Evolutionary conservation across 2,888 invertebrate genomes (phyloP).

Genomic region (Liopterus haemorrhoidalis): DNA sequence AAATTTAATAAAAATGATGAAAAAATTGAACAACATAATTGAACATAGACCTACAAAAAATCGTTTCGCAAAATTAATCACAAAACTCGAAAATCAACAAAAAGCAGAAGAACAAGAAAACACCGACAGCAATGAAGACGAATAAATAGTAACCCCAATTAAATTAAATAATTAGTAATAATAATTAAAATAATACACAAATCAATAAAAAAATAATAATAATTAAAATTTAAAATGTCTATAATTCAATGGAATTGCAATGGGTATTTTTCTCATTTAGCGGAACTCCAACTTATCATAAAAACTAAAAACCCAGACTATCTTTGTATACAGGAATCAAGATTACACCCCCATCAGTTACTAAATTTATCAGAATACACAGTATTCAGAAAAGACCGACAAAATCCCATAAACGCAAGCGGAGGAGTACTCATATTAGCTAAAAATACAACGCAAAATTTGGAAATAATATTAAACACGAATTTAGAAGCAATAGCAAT

Average conservation of each 20-base stretch:
- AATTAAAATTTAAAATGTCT: neutral
- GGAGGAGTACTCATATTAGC: slow-evolving; percentile 7
- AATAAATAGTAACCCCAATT: neutral
- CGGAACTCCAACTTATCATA: slow-evolving; percentile 1
- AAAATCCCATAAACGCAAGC: neutral
- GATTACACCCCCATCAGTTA: neutral
- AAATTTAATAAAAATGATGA: slow-evolving; percentile 4
- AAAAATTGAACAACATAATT: neutral
- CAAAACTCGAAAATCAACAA: neutral
- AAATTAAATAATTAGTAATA: neutral
- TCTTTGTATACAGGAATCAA: slow-evolving; percentile 5
- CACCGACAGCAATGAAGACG: slow-evolving; percentile 3
- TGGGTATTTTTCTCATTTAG: neutral
- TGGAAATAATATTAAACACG: neutral
- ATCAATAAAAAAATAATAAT: too few species aligned
- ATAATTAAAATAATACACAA: too few species aligned
- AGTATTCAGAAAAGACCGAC: slow-evolving; percentile 6
- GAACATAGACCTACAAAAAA: slow-evolving; percentile 4
- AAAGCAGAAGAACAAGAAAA: slow-evolving; percentile 1
- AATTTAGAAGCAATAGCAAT: slow-evolving; percentile 2
- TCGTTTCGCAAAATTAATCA: neutral
- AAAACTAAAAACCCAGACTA: neutral
- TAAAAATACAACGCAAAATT: neutral
- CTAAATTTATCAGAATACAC: slow-evolving; percentile 1
- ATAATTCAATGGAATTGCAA: slow-evolving; percentile 8